Evolutionary conservation across 2,797 vertebrate genomes (phyloP).

Genomic region (Chaunax sp.): DNA sequence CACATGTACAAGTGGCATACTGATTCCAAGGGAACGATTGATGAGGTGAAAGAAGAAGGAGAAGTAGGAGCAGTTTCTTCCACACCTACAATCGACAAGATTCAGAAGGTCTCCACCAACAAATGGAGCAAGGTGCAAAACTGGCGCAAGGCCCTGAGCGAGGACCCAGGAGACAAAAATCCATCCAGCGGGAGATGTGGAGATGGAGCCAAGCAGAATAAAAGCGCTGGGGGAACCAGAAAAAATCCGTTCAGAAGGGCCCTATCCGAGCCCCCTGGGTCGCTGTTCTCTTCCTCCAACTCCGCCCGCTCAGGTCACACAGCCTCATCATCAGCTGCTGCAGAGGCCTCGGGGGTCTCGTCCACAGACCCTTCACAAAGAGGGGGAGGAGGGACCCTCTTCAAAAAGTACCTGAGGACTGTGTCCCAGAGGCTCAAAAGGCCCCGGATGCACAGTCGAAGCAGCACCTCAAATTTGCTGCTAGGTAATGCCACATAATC

Average conservation of each 20-base stretch:
- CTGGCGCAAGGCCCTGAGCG: conserved; percentile 87
- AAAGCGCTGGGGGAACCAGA: conserved; percentile 30
- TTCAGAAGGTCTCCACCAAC: conserved; percentile 71
- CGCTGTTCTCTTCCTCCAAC: conserved; percentile 64
- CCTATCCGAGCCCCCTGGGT: conserved; percentile 84
- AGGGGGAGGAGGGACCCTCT: conserved; percentile 73
- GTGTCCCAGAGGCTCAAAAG: conserved; percentile 86
- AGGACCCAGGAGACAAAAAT: conserved; percentile 69
- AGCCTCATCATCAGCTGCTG: conserved; percentile 32
- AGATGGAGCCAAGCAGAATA: conserved; percentile 63
- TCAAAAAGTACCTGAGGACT: conserved; percentile 85
- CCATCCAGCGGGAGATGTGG: conserved; percentile 55
- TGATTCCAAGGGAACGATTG: conserved; percentile 58
- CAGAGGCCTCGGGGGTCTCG: conserved; percentile 60
- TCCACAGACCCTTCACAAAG: conserved; percentile 70
- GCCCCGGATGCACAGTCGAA: conserved; percentile 74
- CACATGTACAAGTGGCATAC: conserved; percentile 89
- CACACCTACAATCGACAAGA: conserved; percentile 55
- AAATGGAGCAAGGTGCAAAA: conserved; percentile 86
- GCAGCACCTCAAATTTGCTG: conserved; percentile 53
- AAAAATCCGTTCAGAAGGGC: conserved; percentile 89
- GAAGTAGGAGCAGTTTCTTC: conserved; percentile 55
- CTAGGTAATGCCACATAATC: conserved; percentile 63
- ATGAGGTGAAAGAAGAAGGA: conserved; percentile 67
- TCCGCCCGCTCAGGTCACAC: conserved; percentile 37